Base-by-base conservation (phyloP, 2,113 vertebrate species). In the Corynorhinus townsendii region DNA sequence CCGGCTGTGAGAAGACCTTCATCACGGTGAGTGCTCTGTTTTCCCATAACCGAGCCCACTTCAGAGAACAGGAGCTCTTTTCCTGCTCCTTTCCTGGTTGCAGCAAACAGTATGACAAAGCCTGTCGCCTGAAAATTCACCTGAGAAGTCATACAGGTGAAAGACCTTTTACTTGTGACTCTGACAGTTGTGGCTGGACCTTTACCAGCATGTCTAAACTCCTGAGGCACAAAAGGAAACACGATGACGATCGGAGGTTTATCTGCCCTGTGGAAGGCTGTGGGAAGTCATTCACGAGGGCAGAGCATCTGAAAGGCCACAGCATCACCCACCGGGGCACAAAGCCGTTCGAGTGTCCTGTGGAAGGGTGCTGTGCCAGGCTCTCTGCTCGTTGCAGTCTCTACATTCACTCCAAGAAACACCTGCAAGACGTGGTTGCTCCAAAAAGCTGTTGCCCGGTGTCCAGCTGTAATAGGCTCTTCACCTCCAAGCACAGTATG, bases 181-280 rank as follows among this genome's bases (percentile, higher is more conserved):
- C 98, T 0, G 99, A 99, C 95, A 99, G 99, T n/a, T 99, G 99
- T 95, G 99, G 99, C 68, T 99, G 99, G 99, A 99, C 99, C 56
- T 99, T 99, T 95, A 99, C 99, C 43, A 99, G 99, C 97, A 99
- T 99, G 99, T 99, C 99, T 28, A 99, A 99, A 96, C 97, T 99
- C 86, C 98, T 99, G 33, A 98, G 99, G 68, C 99, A 99, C 95
- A 99, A 99, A 98, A 99, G 99, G 98, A 99, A 99, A 96, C 99
- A 99, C 0, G 99, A 99, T 7, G 99, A 99, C 12, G 99, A 99
- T 97, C 98, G 99, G 28, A 99, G 99, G n/a, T 99, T 99, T 88
- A 98, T 98, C 80, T 99, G 99, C 89, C 98, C 98, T 0, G 99
- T 99, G 72, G 99, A 99, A 97, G 99, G 99, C 66, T 99, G 99